Base-by-base conservation (phyloP, 2,113 vertebrate genomes). In the Rhineura floridana region DNA sequence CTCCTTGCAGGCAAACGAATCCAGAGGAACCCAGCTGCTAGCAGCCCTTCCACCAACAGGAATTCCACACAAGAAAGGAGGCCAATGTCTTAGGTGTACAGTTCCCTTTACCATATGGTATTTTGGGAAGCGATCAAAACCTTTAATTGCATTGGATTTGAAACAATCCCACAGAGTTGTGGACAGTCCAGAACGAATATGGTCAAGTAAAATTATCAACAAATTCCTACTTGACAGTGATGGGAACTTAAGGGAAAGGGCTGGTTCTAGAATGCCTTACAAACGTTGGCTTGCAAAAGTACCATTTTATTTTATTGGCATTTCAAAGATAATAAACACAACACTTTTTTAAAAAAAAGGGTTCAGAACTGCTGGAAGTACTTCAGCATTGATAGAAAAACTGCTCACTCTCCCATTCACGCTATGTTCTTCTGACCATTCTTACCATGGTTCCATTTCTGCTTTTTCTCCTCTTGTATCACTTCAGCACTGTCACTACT, bases 261-360 rank as follows among this genome's bases (percentile, higher is more conserved):
- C 62, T 81, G 69, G 72, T 81, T 90, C 80, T 72, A 36, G 69
- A 90, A 89, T 3, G 73, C 21, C 52, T 87, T 48, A 28, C 85
- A 87, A 84, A 89, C 63, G 75, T 46, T 81, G 76, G 88, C 70
- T 83, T 67, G 83, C 84, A 36, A 46, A 75, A 85, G 36, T 70
- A 93, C 13, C 44, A 23, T 65, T 33, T 90, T 88, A 84, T 86
- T 93, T 92, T 59, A 90, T 78, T 87, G 92, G 90, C 80, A 90
- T 89, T 90, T 89, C 88, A 93, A 94, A 89, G 15, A 81, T 65
- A 92, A 93, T 88, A 89, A 91, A 92, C 89, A 86, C 9, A 42
- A 67, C 88, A 88, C 13, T 8, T 75, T 92, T 92, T 84, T 83
- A 85, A 90, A 91, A 87, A 90, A 85, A 23, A 85, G n/a, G n/a